These are phyloP conservation scores for Limonius californicus DNA, from an alignment of 1,140 invertebrate species.

Conservation along the genomic window DNA sequence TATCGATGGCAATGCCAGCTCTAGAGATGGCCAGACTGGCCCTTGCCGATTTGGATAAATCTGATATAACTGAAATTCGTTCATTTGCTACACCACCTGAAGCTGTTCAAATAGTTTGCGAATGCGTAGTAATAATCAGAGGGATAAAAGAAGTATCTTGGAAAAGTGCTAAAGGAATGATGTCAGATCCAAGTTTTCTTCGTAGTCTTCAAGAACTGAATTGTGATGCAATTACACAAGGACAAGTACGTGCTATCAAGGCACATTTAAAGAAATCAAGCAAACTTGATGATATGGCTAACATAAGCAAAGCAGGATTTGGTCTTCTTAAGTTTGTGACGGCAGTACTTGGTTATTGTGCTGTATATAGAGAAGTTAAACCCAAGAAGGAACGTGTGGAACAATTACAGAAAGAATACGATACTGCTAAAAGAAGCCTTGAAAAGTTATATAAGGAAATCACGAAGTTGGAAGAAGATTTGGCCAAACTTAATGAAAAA, in stretches of 20 bases:
- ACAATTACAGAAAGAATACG: slow-evolving; percentile 63
- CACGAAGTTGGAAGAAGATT: slow-evolving; percentile 62
- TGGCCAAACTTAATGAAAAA: slow-evolving; percentile 65
- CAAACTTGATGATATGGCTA: slow-evolving; percentile 71
- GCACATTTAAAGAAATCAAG: slow-evolving; percentile 65
- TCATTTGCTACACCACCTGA: slow-evolving; percentile 88
- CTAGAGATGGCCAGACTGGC: slow-evolving; percentile 75
- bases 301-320: slow-evolving; percentile 71
- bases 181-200: slow-evolving; percentile 84
- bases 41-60: slow-evolving; percentile 76
- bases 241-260: slow-evolving; percentile 67
- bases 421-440: slow-evolving; percentile 60
- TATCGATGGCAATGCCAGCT: slow-evolving; percentile 76
- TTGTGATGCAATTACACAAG: slow-evolving; percentile 71
- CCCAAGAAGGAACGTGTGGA: slow-evolving; percentile 83
- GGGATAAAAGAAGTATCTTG: slow-evolving; percentile 81
- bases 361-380: slow-evolving; percentile 79
- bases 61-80: slow-evolving; percentile 87
- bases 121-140: slow-evolving; percentile 80
- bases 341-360: slow-evolving; percentile 81
- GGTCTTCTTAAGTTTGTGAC: slow-evolving; percentile 80
- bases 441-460: slow-evolving; percentile 76
- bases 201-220: slow-evolving; percentile 78
- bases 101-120: slow-evolving; percentile 80
- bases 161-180: slow-evolving; percentile 86